Evolutionary conservation across 2,797 vertebrate genomes (phyloP).

Genomic region (Xenops minutus): DNA sequence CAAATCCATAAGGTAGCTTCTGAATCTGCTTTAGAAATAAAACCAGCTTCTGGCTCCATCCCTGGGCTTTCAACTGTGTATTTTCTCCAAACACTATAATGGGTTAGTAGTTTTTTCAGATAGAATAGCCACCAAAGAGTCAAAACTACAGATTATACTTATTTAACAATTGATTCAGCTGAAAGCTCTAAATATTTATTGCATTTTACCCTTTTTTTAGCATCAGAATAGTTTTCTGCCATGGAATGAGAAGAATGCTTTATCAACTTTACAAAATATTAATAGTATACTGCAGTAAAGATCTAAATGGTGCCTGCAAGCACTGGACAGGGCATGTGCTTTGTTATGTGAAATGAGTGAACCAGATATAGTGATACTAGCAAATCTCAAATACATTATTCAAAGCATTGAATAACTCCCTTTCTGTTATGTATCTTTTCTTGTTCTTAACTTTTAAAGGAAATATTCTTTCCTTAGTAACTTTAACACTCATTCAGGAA

Average conservation of each 20-base stretch:
- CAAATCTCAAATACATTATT: constrained; percentile 1
- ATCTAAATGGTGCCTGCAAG: neutral
- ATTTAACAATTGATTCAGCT: neutral
- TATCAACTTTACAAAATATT: constrained; percentile 5
- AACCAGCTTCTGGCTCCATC: neutral
- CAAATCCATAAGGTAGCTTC: neutral
- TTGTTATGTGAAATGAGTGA: neutral
- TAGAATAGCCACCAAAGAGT: neutral
- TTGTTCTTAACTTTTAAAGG: neutral
- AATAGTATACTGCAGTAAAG: neutral
- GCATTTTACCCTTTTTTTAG: neutral
- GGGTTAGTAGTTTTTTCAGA: neutral
- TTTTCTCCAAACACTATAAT: neutral
- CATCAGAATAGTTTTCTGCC: neutral
- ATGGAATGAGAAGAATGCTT: neutral
- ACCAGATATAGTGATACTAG: neutral
- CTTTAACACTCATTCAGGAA: neutral
- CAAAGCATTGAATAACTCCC: neutral
- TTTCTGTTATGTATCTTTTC: neutral
- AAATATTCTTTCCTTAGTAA: neutral
- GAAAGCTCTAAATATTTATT: neutral
- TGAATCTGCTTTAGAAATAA: neutral
- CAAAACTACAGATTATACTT: neutral
- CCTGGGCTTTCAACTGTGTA: neutral
- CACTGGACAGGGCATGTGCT: neutral